Percentiles rank a stretch among this genome's conserved stretches.
These are phyloP conservation scores for Pangasius sanitwongsei DNA, from an alignment of 2,797 vertebrate species.

Conservation along the genomic window DNA sequence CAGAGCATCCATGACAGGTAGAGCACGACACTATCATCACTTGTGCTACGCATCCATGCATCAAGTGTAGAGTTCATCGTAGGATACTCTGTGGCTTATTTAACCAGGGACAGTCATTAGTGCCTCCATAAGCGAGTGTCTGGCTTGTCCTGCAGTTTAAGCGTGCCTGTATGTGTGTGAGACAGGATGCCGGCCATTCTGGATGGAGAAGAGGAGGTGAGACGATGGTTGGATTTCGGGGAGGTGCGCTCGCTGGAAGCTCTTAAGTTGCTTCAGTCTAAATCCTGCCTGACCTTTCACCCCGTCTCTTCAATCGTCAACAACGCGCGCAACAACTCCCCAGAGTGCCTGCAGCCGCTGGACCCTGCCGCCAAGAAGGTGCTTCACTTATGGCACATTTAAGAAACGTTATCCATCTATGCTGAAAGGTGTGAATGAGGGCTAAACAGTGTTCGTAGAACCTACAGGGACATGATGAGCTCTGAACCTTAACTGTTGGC, in stretches of 20 bases:
- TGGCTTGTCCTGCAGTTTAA: not conserved
- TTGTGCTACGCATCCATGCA: too few species aligned
- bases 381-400: not conserved
- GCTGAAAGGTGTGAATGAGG: too few species aligned
- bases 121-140: not conserved
- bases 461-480: too few species aligned
- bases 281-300: slow-evolving; percentile 84
- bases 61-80: not conserved
- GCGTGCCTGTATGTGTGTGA: slow-evolving; percentile 22
- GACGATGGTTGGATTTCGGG: slow-evolving; percentile 89
- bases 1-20: slow-evolving; percentile 88
- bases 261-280: slow-evolving; percentile 84
- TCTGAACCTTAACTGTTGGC: too few species aligned
- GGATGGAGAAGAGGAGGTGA: slow-evolving; percentile 89
- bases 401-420: not conserved
- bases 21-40: slow-evolving; percentile 35
- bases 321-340: slow-evolving; percentile 83
- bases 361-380: slow-evolving; percentile 79
- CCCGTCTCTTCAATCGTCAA: slow-evolving; percentile 90
- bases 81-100: too few species aligned
- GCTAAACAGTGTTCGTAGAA: too few species aligned
- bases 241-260: slow-evolving; percentile 86
- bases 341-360: slow-evolving; percentile 83
- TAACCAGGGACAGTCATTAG: not conserved
- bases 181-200: slow-evolving; percentile 94